phyloP scores from a whole-genome alignment of 1,140 invertebrate genomes.

The Ridgeia piscesae region DNA sequence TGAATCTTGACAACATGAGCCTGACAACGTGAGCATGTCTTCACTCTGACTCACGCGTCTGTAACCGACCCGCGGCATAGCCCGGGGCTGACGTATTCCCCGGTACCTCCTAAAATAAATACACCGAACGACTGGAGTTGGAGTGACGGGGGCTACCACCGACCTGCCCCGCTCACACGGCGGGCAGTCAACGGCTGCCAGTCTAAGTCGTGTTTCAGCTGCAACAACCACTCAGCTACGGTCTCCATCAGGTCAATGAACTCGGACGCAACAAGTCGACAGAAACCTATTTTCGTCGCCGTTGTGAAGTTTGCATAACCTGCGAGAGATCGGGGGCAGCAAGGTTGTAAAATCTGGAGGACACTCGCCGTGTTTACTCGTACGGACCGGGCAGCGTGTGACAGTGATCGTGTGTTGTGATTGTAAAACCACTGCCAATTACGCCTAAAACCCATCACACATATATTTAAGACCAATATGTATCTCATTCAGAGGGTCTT shows the following conservation, averaged over 20 bases:
- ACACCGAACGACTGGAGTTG: neutral
- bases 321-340: too few species aligned
- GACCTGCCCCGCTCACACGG: neutral
- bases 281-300: neutral
- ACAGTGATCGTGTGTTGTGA: too few species aligned
- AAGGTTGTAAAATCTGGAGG: too few species aligned
- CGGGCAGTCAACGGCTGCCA: neutral
- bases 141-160: neutral
- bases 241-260: neutral
- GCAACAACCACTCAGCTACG: neutral
- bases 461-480: too few species aligned
- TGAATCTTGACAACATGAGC: neutral
- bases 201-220: neutral
- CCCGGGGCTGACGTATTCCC: neutral
- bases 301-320: neutral
- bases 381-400: too few species aligned
- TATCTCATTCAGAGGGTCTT: too few species aligned
- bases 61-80: neutral
- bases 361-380: too few species aligned
- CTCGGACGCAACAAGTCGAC: neutral
- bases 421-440: too few species aligned
- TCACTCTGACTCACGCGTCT: neutral
- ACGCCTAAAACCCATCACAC: too few species aligned
- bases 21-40: neutral
- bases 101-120: neutral